Evolutionary conservation across 2,113 vertebrate genomes (phyloP).

Genomic region (Myotis brandtii): DNA sequence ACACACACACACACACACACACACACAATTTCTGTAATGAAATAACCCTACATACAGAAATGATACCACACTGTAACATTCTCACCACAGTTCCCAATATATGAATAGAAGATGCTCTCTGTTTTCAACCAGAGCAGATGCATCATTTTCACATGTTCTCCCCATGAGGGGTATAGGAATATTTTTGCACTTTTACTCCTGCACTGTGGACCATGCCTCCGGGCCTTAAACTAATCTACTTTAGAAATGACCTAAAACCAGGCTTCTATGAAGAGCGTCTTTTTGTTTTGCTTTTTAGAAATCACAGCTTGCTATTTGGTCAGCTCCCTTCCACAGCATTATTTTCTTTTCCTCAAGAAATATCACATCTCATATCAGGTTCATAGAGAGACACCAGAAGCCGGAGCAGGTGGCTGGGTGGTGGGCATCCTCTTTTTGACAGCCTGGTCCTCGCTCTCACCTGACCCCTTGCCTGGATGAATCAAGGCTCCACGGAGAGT

Average conservation of each 20-base stretch:
- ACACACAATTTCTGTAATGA: not conserved
- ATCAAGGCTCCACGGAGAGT: not conserved
- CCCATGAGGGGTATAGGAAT: not conserved
- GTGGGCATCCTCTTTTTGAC: not conserved
- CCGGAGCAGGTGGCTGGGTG: too few species aligned
- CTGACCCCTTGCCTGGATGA: not conserved
- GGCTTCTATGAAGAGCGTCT: not conserved
- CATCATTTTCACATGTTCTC: not conserved
- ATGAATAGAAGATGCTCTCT: too few species aligned
- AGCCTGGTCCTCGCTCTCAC: not conserved
- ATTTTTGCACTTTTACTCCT: not conserved
- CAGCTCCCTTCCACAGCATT: not conserved
- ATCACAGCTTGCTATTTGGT: not conserved
- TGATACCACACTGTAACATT: too few species aligned
- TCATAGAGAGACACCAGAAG: not conserved
- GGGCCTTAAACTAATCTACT: not conserved
- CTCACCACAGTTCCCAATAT: too few species aligned
- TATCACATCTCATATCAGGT: not conserved
- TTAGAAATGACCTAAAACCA: not conserved
- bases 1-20: too few species aligned
- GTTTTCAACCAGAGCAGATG: too few species aligned
- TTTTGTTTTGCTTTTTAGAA: slow-evolving; percentile 30
- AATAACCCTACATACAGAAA: not conserved
- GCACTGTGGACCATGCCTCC: not conserved
- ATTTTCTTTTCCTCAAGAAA: slow-evolving; percentile 8